These are phyloP conservation scores for Mechanitis messenoides DNA, from an alignment of 2,888 invertebrate species.

Conservation along the genomic window DNA sequence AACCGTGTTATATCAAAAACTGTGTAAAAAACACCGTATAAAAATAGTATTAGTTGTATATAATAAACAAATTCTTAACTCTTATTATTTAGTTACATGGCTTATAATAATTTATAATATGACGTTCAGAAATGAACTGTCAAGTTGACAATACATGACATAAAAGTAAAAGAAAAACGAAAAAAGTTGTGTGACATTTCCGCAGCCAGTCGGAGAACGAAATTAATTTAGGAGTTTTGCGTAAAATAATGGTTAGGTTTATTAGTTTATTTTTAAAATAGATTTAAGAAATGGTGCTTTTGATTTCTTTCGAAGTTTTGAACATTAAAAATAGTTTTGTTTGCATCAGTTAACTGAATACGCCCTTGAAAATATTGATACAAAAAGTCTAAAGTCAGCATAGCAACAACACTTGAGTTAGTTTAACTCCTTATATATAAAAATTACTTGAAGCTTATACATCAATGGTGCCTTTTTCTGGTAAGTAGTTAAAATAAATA, in stretches of 20 bases:
- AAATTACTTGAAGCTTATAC: constrained; percentile 41
- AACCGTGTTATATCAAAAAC: too few species aligned
- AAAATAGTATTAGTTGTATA: too few species aligned
- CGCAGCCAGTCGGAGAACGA: constrained; percentile 40
- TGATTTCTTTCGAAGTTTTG: constrained; percentile 3
- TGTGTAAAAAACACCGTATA: too few species aligned
- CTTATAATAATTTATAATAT: neutral
- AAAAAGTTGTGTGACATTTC: constrained; percentile 45
- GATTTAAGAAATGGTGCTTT: constrained; percentile 17
- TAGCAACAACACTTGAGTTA: constrained; percentile 68
- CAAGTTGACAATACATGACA: constrained; percentile 19
- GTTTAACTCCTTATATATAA: constrained; percentile 50
- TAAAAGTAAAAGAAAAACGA: constrained; percentile 29
- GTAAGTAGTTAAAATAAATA: constrained; percentile 42
- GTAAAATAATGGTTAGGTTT: constrained; percentile 40
- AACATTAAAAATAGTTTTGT: constrained; percentile 12
- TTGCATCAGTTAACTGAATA: constrained; percentile 45
- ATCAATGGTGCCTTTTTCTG: constrained; percentile 55
- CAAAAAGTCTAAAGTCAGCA: constrained; percentile 69
- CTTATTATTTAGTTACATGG: too few species aligned
- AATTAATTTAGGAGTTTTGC: constrained; percentile 48
- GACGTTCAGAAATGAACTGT: neutral
- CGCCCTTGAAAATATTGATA: constrained; percentile 70
- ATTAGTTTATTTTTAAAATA: constrained; percentile 32
- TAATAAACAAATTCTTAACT: too few species aligned